Base-by-base conservation (phyloP, 2,888 invertebrate genomes). In the Empis stercorea region DNA sequence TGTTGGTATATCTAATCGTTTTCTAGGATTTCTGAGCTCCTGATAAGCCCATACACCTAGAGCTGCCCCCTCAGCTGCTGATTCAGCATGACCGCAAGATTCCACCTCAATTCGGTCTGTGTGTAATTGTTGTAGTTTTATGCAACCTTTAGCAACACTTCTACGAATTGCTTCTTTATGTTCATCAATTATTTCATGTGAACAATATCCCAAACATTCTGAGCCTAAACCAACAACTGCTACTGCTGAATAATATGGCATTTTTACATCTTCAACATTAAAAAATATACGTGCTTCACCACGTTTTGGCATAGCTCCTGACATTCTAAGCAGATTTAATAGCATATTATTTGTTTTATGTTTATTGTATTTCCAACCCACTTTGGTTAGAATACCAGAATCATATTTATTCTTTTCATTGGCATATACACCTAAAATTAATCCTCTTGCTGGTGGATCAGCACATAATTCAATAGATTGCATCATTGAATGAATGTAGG, bases 51-150 rank as follows among this genome's bases (percentile, higher is more conserved):
- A 86, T 10, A 79, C 67, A 1, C 78, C 78, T 15, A 89, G 70
- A 3, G 73, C 70, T 1, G 83, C 79, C 2, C 87, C 88, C 65
- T 88, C 88, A 0, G 87, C 87, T 2, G 87, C 79, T 3, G 85
- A 84, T 62, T 84, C 83, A 0, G 86, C 79, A 10, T 82, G 84
- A 0, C 66, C 66, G 59, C 87, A 84, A 16, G 81, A 80, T 61
- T 89, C 88, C 0, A 88, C 72, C 51, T 76, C 74, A 30, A 88
- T 76, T 20, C 71, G 64, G 41, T 69, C 71, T 0, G 80, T 75
- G 38, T 68, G 64, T 14, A 79, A 62, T 3, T 66, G 58, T 37
- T 76, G 73, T 10, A 84, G 63, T 3, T 76, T 74, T 51, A 67
- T 70, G 16, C 76, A 74, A 1, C 80, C 84, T 3, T 70, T 70